These are phyloP conservation scores for Mylabris phalerata DNA, from an alignment of 1,140 invertebrate species.

Conservation along the genomic window DNA sequence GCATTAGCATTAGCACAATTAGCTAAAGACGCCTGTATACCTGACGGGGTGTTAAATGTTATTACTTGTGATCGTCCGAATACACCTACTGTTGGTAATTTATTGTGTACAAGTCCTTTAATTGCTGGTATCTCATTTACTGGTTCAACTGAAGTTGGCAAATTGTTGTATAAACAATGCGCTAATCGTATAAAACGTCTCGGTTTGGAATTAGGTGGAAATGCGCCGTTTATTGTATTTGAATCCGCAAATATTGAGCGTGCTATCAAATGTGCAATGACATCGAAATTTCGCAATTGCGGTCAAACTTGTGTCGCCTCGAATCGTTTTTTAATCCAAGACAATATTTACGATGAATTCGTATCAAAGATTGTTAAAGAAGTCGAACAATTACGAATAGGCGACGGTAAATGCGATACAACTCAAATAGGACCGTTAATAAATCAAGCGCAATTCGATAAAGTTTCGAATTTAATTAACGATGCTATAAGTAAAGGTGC, in stretches of 20 bases:
- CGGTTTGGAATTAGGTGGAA: constrained; percentile 91
- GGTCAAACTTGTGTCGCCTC: constrained; percentile 97
- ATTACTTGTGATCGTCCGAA: constrained; percentile 73
- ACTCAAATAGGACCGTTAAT: constrained; percentile 88
- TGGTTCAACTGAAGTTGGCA: constrained; percentile 83
- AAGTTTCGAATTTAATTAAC: too few species aligned
- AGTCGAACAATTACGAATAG: constrained; percentile 71
- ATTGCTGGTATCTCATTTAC: constrained; percentile 94
- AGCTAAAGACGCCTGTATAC: constrained; percentile 73
- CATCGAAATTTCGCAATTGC: constrained; percentile 91
- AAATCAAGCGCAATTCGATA: constrained; percentile 57
- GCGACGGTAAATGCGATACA: constrained; percentile 66
- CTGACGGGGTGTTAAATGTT: constrained; percentile 83
- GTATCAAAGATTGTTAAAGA: constrained; percentile 60
- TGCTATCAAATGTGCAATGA: constrained; percentile 81
- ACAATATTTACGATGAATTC: constrained; percentile 78
- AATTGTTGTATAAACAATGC: constrained; percentile 79
- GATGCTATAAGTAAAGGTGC: too few species aligned
- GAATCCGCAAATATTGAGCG: constrained; percentile 84
- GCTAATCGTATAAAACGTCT: constrained; percentile 83
- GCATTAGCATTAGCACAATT: constrained; percentile 81
- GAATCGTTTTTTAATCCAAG: constrained; percentile 90
- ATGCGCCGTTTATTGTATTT: constrained; percentile 98
- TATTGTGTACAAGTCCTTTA: constrained; percentile 76
- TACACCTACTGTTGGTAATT: constrained; percentile 73